Base-by-base conservation (phyloP, 1,140 invertebrate species). In the Calephelis virginiensis region DNA sequence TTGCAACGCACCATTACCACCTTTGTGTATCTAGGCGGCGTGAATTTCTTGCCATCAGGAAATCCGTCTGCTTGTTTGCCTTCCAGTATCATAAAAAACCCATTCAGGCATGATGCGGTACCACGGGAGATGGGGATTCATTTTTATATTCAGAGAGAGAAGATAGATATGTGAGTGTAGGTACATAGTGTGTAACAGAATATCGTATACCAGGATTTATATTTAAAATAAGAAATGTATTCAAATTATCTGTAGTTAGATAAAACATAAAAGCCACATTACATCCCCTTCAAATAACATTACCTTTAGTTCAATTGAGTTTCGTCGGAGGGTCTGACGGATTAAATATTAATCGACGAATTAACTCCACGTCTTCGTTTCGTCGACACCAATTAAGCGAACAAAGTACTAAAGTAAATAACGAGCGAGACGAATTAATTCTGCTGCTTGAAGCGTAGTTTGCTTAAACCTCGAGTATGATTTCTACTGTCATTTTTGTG, bases 291-390 rank as follows among this genome's bases (percentile, higher is more conserved):
- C 53, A 28, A 59, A 53, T 53, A 53, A 59, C 53, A 59, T 59
- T 59, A 59, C 37, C 28, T 59, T 38, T 59, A 59, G 53, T 59
- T 59, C 53, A 59, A 59, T 59, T 59, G 53, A 59, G 53, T 59
- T 59, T 59, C 17, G 28, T 12, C 40, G 69, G 63, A 64, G 61
- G 49, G 72, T 67, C 68, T 59, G 53, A 37, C 53, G 53, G 71
- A 85, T 89, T 89, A 87, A 89, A 87, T 89, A 89, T 89, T 85
- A 85, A 89, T 76, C 80, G 81, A 76, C 77, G 83, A 86, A 86
- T 86, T 86, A 86, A 85, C 84, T 80, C 76, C 82, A 69, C 75
- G 83, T 86, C 80, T 82, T 86, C 78, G 28, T 59, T 59, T 59
- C 53, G 80, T 76, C 76, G 82, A 76, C 82, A 82, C 80, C 86